These are phyloP conservation scores for Agrilus cyanescens DNA, from an alignment of 2,888 invertebrate species.

Conservation along the genomic window DNA sequence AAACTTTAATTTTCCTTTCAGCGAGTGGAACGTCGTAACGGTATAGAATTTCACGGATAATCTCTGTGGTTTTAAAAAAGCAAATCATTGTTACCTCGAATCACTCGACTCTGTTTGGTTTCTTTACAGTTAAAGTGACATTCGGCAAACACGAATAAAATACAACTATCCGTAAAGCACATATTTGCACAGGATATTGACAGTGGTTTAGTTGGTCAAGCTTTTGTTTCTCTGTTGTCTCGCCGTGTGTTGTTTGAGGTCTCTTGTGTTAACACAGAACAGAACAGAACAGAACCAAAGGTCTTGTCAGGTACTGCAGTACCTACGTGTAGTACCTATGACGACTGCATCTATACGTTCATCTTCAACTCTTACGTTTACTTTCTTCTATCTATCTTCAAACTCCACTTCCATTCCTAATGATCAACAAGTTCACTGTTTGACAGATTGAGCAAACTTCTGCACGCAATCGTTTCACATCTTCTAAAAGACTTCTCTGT, in stretches of 20 bases:
- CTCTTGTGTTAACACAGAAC: conserved; percentile 12
- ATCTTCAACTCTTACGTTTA: no score
- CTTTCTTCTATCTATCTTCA: no score
- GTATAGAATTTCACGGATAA: no score
- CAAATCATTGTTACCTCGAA: conserved; percentile 12
- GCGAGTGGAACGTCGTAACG: no score
- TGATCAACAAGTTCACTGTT: no score
- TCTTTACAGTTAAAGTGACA: conserved; percentile 33
- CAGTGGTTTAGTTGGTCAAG: conserved; percentile 27
- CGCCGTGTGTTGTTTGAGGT: conserved; percentile 13
- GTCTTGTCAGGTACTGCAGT: conserved; percentile 5
- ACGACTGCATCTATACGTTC: no score
- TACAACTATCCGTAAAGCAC: conserved; percentile 34
- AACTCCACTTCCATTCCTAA: no score
- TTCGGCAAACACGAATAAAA: conserved; percentile 33
- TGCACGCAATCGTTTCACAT: no score
- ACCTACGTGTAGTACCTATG: no score
- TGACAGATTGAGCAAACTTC: no score
- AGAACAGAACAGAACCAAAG: conserved; percentile 5
- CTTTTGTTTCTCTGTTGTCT: conserved; percentile 24
- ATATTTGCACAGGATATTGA: conserved; percentile 33
- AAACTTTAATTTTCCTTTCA: no score
- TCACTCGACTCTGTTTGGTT: conserved; percentile 24
- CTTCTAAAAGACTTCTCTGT: no score
- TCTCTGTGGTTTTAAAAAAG: not conserved